These are phyloP conservation scores for Xylocampa areola DNA, from an alignment of 2,888 invertebrate species.

Conservation along the genomic window DNA sequence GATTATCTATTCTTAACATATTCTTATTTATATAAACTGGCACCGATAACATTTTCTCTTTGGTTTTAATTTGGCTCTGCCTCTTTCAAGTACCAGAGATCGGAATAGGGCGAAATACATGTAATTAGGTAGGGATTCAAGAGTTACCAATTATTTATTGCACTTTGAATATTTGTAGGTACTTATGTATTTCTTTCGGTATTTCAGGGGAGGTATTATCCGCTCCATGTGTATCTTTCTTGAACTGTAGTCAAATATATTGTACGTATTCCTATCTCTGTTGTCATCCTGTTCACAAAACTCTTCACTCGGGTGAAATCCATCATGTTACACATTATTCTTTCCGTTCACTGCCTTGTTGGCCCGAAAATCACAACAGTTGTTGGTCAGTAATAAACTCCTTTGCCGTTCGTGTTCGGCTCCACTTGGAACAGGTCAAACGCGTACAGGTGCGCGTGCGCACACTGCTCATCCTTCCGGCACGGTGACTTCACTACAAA, in stretches of 20 bases:
- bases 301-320: background rate
- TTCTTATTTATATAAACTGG: constrained; percentile 8
- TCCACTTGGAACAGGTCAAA: constrained; percentile 55
- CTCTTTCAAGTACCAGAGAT: too few species aligned
- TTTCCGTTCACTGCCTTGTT: background rate
- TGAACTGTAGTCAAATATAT: too few species aligned
- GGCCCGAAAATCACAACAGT: background rate
- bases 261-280: too few species aligned
- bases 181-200: too few species aligned
- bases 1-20: background rate
- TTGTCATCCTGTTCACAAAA: background rate
- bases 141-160: too few species aligned
- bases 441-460: constrained; percentile 53
- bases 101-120: too few species aligned
- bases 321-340: background rate
- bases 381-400: constrained; percentile 43
- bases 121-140: too few species aligned
- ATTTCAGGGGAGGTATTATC: too few species aligned
- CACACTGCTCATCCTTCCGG: constrained; percentile 34
- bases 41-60: constrained; percentile 22
- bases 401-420: constrained; percentile 26
- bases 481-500: constrained; percentile 55
- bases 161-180: too few species aligned
- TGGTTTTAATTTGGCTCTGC: constrained; percentile 6
- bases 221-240: too few species aligned